A percentile compares a stretch with the other conserved stretches of the same genome.
These are phyloP conservation scores for Sthenelais limicola DNA, from an alignment of 2,888 invertebrate genomes.

Conservation along the genomic window DNA sequence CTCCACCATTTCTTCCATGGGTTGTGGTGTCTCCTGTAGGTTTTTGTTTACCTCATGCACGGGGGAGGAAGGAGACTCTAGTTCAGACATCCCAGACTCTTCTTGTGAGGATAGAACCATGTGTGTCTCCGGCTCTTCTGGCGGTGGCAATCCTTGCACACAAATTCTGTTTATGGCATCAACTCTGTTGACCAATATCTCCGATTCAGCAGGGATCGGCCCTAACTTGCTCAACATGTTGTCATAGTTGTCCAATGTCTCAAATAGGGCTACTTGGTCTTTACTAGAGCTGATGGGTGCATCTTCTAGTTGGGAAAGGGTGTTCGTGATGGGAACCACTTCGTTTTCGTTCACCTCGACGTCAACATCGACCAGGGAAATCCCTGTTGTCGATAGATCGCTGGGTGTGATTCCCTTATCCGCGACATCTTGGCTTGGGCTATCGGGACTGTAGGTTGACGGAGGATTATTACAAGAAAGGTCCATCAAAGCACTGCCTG, in stretches of 20 bases:
- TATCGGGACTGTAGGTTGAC: not conserved
- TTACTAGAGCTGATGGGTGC: conserved; percentile 17
- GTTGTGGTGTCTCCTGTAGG: too few species aligned
- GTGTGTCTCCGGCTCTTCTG: conserved; percentile 18
- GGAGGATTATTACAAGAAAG: too few species aligned
- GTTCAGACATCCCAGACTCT: not conserved
- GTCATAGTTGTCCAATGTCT: too few species aligned
- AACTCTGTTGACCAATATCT: too few species aligned
- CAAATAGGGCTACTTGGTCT: too few species aligned
- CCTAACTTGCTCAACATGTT: too few species aligned
- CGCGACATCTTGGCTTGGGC: not conserved
- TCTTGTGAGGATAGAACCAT: not conserved
- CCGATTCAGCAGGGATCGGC: too few species aligned
- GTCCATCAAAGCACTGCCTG: too few species aligned
- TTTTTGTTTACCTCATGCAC: conserved; percentile 15
- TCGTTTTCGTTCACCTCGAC: not conserved
- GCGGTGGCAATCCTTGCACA: conserved; percentile 21
- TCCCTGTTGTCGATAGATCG: not conserved
- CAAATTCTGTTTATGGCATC: too few species aligned
- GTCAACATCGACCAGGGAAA: not conserved
- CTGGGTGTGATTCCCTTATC: not conserved
- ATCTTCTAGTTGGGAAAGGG: too few species aligned
- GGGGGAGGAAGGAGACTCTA: not conserved
- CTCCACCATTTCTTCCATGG: too few species aligned
- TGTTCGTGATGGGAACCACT: too few species aligned